Evolutionary conservation across 2,888 invertebrate species (phyloP).

Genomic region (Cotesia congregata): DNA sequence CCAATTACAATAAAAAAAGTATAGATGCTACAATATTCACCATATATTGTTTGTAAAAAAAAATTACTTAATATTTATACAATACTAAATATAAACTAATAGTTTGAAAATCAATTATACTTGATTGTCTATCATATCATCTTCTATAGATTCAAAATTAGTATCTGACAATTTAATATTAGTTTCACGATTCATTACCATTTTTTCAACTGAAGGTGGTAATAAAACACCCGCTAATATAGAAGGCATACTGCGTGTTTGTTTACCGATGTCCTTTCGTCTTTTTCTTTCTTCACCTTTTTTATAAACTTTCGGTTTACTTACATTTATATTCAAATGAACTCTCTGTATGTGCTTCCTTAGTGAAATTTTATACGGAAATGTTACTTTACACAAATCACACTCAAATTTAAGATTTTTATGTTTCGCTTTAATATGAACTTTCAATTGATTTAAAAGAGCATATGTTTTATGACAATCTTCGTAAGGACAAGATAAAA

Average conservation of each 20-base stretch:
- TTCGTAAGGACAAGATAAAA: constrained; percentile 24
- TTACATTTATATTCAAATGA: constrained; percentile 46
- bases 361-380: constrained; percentile 50
- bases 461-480: background rate
- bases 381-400: constrained; percentile 15
- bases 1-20: too few relatives aligned
- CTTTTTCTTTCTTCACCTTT: constrained; percentile 33
- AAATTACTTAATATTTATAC: too few relatives aligned
- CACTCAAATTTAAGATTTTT: background rate
- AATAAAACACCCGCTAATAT: too few relatives aligned
- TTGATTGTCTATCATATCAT: too few relatives aligned
- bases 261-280: too few relatives aligned
- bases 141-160: constrained; percentile 13
- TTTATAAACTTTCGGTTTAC: constrained; percentile 30
- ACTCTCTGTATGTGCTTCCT: constrained; percentile 51
- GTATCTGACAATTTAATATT: constrained; percentile 13
- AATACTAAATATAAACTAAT: too few relatives aligned
- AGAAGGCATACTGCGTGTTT: too few relatives aligned
- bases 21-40: too few relatives aligned
- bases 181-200: too few relatives aligned
- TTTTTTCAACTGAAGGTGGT: too few relatives aligned
- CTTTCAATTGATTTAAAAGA: background rate
- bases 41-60: too few relatives aligned
- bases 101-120: too few relatives aligned
- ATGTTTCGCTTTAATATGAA: background rate